These are phyloP conservation scores for Larimichthys polyactis DNA, from an alignment of 2,113 vertebrate species.

Conservation along the genomic window DNA sequence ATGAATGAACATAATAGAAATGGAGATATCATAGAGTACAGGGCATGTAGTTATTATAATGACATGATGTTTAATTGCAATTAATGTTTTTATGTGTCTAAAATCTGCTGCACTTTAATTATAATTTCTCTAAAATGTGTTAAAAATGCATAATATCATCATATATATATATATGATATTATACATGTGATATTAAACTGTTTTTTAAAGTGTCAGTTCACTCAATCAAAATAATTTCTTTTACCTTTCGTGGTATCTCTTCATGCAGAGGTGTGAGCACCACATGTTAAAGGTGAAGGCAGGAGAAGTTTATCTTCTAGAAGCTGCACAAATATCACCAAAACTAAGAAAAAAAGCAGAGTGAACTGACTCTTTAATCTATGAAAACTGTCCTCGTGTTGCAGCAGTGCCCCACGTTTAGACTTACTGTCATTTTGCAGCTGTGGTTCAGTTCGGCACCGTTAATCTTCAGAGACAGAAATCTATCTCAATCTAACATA, in stretches of 20 bases:
- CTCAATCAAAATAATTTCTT: too few species aligned
- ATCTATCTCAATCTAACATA: neutral
- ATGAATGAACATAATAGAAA: too few species aligned
- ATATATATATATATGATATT: too few species aligned
- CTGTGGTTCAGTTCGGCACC: conserved; percentile 10
- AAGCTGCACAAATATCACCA: neutral
- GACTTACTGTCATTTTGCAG: conserved; percentile 73
- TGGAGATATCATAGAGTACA: too few species aligned
- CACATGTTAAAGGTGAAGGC: neutral
- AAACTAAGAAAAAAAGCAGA: neutral
- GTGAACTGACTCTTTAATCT: neutral
- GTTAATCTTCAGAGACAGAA: conserved; percentile 6
- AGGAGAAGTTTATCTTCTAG: neutral
- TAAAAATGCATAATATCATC: too few species aligned
- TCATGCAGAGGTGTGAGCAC: neutral
- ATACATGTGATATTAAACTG: neutral
- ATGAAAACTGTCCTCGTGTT: neutral
- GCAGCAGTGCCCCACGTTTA: neutral
- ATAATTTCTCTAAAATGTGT: too few species aligned
- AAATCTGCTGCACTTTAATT: neutral
- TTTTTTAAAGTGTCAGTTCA: neutral
- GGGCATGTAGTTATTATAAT: too few species aligned
- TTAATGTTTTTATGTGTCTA: neutral
- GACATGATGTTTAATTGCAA: neutral
- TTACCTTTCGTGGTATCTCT: neutral